Base-by-base conservation (phyloP, 92 coral and sea anemone genomes). In the Paramuricea clavata region DNA sequence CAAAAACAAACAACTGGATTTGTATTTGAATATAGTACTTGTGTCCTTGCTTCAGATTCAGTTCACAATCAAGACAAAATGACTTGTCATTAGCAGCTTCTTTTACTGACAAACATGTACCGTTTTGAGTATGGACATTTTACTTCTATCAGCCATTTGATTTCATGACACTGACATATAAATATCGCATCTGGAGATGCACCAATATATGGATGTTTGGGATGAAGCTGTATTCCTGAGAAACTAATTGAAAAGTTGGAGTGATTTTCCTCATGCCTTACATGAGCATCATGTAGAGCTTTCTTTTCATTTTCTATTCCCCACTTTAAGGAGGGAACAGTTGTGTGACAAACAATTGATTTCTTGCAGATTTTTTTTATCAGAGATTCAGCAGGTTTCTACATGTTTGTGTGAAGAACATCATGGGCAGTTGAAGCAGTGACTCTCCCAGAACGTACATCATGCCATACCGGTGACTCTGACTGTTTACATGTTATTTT, bases 21-120 rank as follows among this genome's bases (percentile, higher is more conserved):
- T 87, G 90, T 12, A 91, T 36, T 76, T 91, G 93, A 23, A 90
- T 91, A 81, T 91, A 91, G 67, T 87, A 69, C 41, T 26, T 33
- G 43, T 91, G 93, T 13, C 56, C 59, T 33, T 27, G 26, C 67
- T 81, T 80, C 26, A 86, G 83, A 36, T 75, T 57, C 11, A 83
- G 81, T 23, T 87, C 64, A 10, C 13, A 21, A 35, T 82, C 88
- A 69, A 91, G 35, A 69, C 76, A 91, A 65, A 91, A 91, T 27
- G 87, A 56, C 19, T 75, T 4, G 79, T 86, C 88, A 27, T 35
- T 42, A 22, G 23, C 68, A 10, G 89, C 86, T 26, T 64, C 86
- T 33, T 87, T 81, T 26, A 64, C 19, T 49, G 81, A 47, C 4
- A 16, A 35, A 52, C 5, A 72, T 13, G 27, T 86, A 74, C 30